phyloP scores from a whole-genome alignment of 2,797 vertebrate species.

The Phalloptychus januarius region DNA sequence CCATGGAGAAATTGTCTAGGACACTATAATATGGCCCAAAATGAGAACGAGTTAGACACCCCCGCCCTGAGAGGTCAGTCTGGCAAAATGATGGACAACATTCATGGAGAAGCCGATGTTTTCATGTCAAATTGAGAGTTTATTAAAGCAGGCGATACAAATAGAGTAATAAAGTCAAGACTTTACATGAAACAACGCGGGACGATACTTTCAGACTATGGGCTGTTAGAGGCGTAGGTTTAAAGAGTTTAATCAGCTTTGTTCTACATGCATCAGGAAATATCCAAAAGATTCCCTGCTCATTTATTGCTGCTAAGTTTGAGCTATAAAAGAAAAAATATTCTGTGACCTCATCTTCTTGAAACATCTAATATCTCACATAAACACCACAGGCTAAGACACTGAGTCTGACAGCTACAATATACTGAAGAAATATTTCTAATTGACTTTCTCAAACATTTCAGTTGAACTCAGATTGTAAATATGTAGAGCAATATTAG shows the following conservation, averaged over 20 bases:
- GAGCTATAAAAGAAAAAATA: background rate
- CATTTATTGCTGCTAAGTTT: background rate
- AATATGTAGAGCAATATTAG: background rate
- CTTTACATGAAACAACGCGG: background rate
- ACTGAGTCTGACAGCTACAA: background rate
- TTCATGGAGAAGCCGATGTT: background rate
- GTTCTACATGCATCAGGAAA: background rate
- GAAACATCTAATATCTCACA: background rate
- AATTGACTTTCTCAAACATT: background rate
- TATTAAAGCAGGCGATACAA: background rate
- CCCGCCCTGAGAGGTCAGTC: too few species aligned
- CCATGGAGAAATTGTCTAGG: too few species aligned
- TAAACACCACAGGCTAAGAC: background rate
- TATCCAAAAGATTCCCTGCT: background rate
- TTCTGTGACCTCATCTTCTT: background rate
- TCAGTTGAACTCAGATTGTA: background rate
- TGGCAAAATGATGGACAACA: background rate
- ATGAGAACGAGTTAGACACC: too few species aligned
- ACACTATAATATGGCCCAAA: too few species aligned
- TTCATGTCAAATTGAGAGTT: background rate
- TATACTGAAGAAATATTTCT: background rate
- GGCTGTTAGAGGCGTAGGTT: background rate
- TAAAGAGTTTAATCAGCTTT: background rate
- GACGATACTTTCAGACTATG: accelerated
- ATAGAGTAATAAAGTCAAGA: background rate